Evolutionary conservation across 2,113 vertebrate genomes (phyloP).

Genomic region (Procapra przewalskii): DNA sequence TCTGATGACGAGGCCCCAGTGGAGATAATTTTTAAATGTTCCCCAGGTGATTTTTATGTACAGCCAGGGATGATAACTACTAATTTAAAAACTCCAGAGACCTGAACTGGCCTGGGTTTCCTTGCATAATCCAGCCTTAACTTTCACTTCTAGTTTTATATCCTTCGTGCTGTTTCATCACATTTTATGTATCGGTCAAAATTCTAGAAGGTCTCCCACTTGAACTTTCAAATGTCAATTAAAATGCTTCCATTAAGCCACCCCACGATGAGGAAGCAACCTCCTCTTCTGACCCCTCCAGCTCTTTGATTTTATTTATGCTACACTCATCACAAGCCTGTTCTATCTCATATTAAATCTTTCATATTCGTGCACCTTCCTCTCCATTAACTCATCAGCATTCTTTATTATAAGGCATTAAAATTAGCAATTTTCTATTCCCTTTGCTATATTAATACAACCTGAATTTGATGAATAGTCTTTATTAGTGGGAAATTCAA

Average conservation of each 20-base stretch:
- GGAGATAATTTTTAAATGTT: neutral
- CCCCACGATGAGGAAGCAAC: neutral
- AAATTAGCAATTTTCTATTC: slow-evolving; percentile 50
- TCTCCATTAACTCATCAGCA: neutral
- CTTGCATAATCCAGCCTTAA: neutral
- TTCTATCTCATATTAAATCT: neutral
- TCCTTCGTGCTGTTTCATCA: neutral
- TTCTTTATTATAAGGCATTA: slow-evolving; percentile 23
- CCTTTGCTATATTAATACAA: slow-evolving; percentile 20
- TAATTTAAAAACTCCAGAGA: neutral
- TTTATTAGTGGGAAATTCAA: slow-evolving; percentile 52
- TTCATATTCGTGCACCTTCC: neutral
- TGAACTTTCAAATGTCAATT: neutral
- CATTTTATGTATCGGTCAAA: neutral
- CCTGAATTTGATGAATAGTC: slow-evolving; percentile 42
- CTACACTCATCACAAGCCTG: neutral
- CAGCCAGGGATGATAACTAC: neutral
- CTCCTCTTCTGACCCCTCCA: neutral
- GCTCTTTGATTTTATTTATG: neutral
- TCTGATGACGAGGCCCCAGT: neutral
- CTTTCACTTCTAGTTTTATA: neutral
- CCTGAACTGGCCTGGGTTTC: neutral
- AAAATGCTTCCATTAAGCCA: neutral
- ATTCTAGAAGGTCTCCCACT: neutral
- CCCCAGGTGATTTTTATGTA: neutral